Conservation (phyloP, 2,888 invertebrate species). For the Andrena bicolor region DNA sequence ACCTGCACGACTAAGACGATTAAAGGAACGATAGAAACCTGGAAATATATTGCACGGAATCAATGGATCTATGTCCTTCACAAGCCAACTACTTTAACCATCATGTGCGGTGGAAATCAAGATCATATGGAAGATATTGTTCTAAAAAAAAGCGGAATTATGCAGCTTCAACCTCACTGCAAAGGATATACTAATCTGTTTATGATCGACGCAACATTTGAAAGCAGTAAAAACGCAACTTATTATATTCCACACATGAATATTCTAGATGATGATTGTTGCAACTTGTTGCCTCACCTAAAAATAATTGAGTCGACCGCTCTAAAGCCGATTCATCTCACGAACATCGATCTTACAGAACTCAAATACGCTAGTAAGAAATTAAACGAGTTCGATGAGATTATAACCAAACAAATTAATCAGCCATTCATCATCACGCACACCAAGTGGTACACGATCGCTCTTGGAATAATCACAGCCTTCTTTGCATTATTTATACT, state of each 20-base stretch:
- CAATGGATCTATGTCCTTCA: slow-evolving; percentile 28
- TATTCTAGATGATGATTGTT: slow-evolving; percentile 27
- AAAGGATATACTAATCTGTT: too few species aligned
- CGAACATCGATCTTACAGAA: slow-evolving; percentile 19
- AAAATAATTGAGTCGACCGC: slow-evolving; percentile 3
- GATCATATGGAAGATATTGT: slow-evolving; percentile 27
- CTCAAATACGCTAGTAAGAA: slow-evolving; percentile 4
- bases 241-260: slow-evolving; percentile 16
- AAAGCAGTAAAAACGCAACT: slow-evolving; percentile 17
- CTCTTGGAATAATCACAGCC: too few species aligned
- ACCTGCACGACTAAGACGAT: slow-evolving; percentile 15
- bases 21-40: slow-evolving; percentile 17
- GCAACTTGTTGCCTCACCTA: slow-evolving; percentile 12
- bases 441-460: too few species aligned
- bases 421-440: too few species aligned
- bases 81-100: slow-evolving; percentile 21
- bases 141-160: slow-evolving; percentile 10
- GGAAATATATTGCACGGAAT: slow-evolving; percentile 21
- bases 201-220: slow-evolving; percentile 3
- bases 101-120: slow-evolving; percentile 10
- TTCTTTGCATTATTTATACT: too few species aligned
- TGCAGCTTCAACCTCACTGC: too few species aligned
- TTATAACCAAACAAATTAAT: too few species aligned
- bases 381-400: too few species aligned
- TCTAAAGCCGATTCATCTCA: slow-evolving; percentile 3